Conservation (phyloP, 1,140 invertebrate genomes). For the Charaxes varanes region DNA sequence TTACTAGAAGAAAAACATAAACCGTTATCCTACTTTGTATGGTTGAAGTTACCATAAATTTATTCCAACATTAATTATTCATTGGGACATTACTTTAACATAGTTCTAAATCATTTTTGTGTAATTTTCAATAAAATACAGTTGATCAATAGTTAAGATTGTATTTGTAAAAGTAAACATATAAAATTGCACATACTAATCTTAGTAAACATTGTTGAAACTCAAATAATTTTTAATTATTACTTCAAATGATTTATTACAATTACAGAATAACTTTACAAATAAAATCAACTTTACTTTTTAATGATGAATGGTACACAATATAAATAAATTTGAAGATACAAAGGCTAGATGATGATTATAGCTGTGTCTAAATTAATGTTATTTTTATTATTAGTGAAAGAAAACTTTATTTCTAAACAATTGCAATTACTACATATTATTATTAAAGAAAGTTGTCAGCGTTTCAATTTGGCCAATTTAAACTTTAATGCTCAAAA, state of each 20-base stretch:
- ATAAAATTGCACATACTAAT: constrained; percentile 8
- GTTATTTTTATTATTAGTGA: too few relatives aligned
- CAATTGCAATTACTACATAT: too few relatives aligned
- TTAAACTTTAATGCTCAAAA: too few relatives aligned
- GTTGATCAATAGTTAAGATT: constrained; percentile 1
- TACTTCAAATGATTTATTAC: constrained; percentile 12
- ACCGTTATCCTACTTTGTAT: constrained; percentile 39
- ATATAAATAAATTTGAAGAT: constrained; percentile 13
- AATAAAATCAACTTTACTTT: not conserved
- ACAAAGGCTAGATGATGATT: too few relatives aligned
- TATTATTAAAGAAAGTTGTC: too few relatives aligned
- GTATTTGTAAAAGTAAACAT: constrained; percentile 4
- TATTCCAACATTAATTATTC: constrained; percentile 9
- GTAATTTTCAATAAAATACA: constrained; percentile 8
- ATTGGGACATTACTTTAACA: constrained; percentile 15
- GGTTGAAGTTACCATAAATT: constrained; percentile 28
- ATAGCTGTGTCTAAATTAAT: too few relatives aligned
- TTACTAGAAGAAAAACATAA: constrained; percentile 68
- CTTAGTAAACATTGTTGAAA: constrained; percentile 10
- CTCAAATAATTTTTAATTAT: constrained; percentile 15
- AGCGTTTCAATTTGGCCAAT: too few relatives aligned
- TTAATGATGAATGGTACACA: constrained; percentile 1
- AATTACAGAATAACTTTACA: constrained; percentile 7
- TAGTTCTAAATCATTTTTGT: not conserved
- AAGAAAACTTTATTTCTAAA: too few relatives aligned